A percentile compares a stretch with the other conserved stretches of the same genome.
These are phyloP conservation scores for Aegithalos caudatus DNA, from an alignment of 2,113 vertebrate species.

Conservation along the genomic window DNA sequence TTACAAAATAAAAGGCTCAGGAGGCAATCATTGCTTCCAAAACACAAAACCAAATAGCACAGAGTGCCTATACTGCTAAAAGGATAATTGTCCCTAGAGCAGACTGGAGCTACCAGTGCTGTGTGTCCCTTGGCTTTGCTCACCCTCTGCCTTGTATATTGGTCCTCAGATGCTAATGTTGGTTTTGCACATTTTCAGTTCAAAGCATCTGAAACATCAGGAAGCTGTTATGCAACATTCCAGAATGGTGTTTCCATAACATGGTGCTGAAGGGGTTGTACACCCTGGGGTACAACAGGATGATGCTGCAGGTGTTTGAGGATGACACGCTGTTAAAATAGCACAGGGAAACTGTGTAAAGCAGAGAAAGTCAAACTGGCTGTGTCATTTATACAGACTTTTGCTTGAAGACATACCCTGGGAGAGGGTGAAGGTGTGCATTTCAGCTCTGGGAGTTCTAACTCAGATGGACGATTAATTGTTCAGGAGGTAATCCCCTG, in stretches of 20 bases:
- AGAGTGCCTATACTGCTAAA: not conserved
- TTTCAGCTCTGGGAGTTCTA: not conserved
- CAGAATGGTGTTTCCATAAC: not conserved
- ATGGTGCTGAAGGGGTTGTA: rapidly evolving
- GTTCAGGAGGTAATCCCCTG: not conserved
- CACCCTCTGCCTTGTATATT: not conserved
- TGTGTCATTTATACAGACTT: not conserved
- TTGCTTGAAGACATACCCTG: not conserved
- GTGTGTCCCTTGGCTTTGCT: not conserved
- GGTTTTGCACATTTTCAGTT: not conserved
- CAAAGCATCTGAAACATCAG: not conserved
- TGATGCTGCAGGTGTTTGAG: not conserved
- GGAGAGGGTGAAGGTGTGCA: not conserved
- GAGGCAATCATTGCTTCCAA: not conserved
- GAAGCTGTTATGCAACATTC: not conserved
- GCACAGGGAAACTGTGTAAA: not conserved
- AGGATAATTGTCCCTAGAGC: not conserved
- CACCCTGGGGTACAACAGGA: not conserved
- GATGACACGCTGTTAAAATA: rapidly evolving
- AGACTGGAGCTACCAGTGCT: not conserved
- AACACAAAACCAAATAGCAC: not conserved
- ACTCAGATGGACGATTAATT: not conserved
- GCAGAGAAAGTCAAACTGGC: not conserved
- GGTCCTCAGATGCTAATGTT: not conserved
- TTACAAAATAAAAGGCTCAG: not conserved